These are phyloP conservation scores for Coracias cyanogaster DNA, from an alignment of 2,797 vertebrate genomes.

Conservation along the genomic window DNA sequence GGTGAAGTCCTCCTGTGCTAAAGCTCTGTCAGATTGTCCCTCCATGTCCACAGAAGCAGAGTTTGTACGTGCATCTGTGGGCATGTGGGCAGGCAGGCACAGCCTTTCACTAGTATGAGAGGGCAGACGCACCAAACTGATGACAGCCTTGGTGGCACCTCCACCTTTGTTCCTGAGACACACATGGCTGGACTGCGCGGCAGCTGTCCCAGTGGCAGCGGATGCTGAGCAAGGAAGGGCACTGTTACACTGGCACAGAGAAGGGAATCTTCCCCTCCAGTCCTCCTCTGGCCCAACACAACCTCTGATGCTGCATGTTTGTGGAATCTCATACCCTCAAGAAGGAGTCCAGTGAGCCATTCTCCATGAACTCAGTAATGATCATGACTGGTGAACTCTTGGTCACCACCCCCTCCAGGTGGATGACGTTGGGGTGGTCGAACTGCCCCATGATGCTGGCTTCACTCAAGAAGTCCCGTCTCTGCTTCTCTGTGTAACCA, in stretches of 20 bases:
- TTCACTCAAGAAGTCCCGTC: slow-evolving; percentile 95
- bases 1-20: neutral
- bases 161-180: neutral
- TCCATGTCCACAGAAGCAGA: neutral
- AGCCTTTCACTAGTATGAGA: fast-evolving
- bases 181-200: neutral
- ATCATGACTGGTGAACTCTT: slow-evolving; percentile 98
- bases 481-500: slow-evolving; percentile 96
- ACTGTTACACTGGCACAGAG: neutral
- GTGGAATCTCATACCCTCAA: slow-evolving; percentile 85
- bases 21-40: neutral
- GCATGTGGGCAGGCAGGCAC: neutral
- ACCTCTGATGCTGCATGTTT: neutral
- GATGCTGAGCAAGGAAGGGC: neutral
- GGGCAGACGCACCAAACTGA: fast-evolving
- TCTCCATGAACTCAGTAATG: slow-evolving; percentile 99
- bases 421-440: slow-evolving; percentile 97
- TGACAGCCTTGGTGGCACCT: neutral
- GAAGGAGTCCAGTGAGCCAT: slow-evolving; percentile 96
- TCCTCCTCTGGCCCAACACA: neutral
- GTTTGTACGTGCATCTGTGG: neutral
- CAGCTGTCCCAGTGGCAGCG: neutral
- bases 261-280: neutral
- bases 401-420: slow-evolving; percentile 96
- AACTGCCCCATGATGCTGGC: slow-evolving; percentile 99